Conservation (phyloP, 2,113 vertebrate species). For the Paraplagusia blochii region DNA sequence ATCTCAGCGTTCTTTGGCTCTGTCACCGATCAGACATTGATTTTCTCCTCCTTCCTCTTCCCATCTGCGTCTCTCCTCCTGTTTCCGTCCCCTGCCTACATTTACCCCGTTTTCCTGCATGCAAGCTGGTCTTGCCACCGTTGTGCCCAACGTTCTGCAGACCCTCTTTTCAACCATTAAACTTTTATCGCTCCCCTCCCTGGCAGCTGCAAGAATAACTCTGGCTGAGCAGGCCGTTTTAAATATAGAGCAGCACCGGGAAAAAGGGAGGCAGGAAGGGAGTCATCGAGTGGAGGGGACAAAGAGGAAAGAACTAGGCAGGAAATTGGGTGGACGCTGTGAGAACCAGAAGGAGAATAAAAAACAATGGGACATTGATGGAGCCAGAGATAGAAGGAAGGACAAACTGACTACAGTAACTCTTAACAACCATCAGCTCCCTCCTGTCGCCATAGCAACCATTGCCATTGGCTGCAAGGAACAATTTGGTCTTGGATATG, state of each 20-base stretch:
- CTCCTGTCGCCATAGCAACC: constrained; percentile 57
- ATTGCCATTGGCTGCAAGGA: constrained; percentile 50
- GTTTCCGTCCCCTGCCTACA: constrained; percentile 7
- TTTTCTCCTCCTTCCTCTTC: constrained; percentile 6
- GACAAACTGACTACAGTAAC: constrained; percentile 36
- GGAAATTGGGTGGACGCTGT: background rate
- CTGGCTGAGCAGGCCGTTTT: constrained; percentile 71
- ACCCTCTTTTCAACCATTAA: constrained; percentile 72
- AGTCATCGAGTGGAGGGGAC: constrained; percentile 22
- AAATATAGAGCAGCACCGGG: constrained; percentile 75
- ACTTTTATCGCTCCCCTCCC: constrained; percentile 75
- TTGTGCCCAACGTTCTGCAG: constrained; percentile 68
- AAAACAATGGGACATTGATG: background rate
- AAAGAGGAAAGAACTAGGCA: constrained; percentile 1
- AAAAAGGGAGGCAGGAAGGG: constrained; percentile 40
- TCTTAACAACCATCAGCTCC: constrained; percentile 48
- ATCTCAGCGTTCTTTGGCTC: constrained; percentile 7
- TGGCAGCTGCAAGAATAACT: constrained; percentile 77
- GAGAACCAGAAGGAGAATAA: background rate
- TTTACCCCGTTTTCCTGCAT: constrained; percentile 37
- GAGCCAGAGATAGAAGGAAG: constrained; percentile 2
- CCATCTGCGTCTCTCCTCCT: background rate
- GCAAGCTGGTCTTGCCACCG: constrained; percentile 46
- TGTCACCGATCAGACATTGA: constrained; percentile 17
- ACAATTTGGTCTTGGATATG: constrained; percentile 30